A percentile compares a stretch with the other conserved stretches of the same genome.
These are phyloP conservation scores for Chloromyia formosa DNA, from an alignment of 2,888 invertebrate species.

Conservation along the genomic window DNA sequence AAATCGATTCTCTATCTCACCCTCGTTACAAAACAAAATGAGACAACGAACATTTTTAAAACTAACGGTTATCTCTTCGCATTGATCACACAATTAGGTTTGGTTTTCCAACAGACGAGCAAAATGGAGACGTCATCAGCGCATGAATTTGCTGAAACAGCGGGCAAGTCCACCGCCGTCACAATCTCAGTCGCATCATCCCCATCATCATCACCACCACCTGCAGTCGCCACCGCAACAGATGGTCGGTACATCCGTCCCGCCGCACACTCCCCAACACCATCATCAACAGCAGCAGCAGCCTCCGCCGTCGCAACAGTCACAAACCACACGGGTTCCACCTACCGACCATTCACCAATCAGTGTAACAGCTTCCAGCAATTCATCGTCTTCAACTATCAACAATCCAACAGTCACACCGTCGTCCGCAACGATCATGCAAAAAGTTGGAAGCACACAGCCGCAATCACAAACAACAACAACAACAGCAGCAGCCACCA, in stretches of 20 bases:
- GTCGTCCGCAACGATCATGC: constrained; percentile 26
- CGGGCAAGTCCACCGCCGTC: constrained; percentile 73
- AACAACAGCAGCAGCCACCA: constrained; percentile 31
- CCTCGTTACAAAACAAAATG: constrained; percentile 21
- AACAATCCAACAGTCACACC: constrained; percentile 41
- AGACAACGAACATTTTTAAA: constrained; percentile 55
- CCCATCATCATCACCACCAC: constrained; percentile 58
- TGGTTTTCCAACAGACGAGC: constrained; percentile 99
- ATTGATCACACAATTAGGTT: constrained; percentile 87
- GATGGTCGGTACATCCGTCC: constrained; percentile 49
- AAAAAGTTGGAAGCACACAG: constrained; percentile 45
- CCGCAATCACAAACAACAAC: constrained; percentile 41
- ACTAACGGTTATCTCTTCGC: constrained; percentile 67
- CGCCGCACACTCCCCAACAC: constrained; percentile 38
- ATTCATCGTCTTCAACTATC: constrained; percentile 44
- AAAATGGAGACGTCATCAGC: constrained; percentile 96
- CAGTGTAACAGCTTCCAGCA: constrained; percentile 46
- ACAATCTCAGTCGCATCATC: constrained; percentile 55
- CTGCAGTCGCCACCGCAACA: constrained; percentile 52
- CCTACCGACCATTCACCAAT: constrained; percentile 47
- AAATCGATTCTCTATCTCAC: constrained; percentile 15
- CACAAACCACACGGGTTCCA: constrained; percentile 42
- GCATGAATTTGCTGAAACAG: constrained; percentile 91
- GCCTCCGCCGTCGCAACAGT: background rate
- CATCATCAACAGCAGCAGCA: constrained; percentile 17